Conservation (phyloP, 2,888 invertebrate species). For the Polia nebulosa region DNA sequence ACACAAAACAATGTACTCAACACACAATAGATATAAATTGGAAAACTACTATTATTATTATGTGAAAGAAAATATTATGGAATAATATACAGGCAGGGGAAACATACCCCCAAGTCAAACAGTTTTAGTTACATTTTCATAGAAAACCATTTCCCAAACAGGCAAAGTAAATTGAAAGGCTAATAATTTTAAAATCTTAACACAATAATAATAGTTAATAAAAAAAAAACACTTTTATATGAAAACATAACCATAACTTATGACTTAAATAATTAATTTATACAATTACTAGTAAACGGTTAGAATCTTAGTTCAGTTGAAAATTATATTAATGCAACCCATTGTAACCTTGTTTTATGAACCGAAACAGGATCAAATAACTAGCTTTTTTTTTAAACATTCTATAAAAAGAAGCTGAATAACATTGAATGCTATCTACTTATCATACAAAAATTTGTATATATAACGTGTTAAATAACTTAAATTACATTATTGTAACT, state of each 20-base stretch:
- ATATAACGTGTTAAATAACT: constrained; percentile 83
- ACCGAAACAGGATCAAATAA: constrained; percentile 63
- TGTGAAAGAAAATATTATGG: constrained; percentile 72
- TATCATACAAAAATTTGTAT: constrained; percentile 86
- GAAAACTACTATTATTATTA: constrained; percentile 72
- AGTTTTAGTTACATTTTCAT: constrained; percentile 61
- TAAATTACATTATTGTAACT: constrained; percentile 75
- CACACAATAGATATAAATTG: constrained; percentile 62
- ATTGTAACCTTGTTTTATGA: constrained; percentile 59
- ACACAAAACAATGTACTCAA: constrained; percentile 56
- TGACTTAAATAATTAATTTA: constrained; percentile 62
- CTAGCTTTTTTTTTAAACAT: constrained; percentile 61
- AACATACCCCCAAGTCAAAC: constrained; percentile 36
- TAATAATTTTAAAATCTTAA: constrained; percentile 60
- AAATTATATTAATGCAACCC: constrained; percentile 64
- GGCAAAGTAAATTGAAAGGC: constrained; percentile 54
- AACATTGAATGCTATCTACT: constrained; percentile 87
- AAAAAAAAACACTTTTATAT: constrained; percentile 52
- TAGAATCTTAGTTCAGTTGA: constrained; percentile 66
- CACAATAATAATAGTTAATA: constrained; percentile 51
- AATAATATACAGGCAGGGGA: constrained; percentile 69
- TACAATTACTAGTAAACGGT: constrained; percentile 66
- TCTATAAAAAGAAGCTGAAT: constrained; percentile 66
- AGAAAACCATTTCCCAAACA: constrained; percentile 52
- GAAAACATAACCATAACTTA: constrained; percentile 62